phyloP scores from a whole-genome alignment of 2,888 invertebrate genomes.

The Acleris cristana region DNA sequence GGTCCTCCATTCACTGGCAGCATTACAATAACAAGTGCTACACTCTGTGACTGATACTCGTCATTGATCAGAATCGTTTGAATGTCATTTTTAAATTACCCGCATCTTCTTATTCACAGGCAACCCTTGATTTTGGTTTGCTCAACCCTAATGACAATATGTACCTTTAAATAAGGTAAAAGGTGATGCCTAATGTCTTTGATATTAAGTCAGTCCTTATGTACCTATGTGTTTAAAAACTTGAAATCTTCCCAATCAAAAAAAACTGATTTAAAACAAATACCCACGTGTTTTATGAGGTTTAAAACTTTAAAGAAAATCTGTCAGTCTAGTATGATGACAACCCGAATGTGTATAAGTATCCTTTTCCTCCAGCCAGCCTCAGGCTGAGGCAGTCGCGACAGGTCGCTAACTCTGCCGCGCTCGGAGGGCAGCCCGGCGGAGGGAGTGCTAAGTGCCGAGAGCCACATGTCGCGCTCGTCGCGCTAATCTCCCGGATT shows the following conservation, averaged over 20 bases:
- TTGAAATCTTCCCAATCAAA: no score
- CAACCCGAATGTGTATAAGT: no score
- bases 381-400: background rate
- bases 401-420: conserved; percentile 23
- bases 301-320: no score
- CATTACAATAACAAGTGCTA: conserved; percentile 57
- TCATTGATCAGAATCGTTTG: conserved; percentile 28
- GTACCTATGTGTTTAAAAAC: no score
- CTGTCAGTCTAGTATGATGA: no score
- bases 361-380: no score
- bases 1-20: conserved; percentile 43
- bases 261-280: no score
- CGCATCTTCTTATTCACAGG: conserved; percentile 53
- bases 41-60: conserved; percentile 42
- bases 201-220: no score
- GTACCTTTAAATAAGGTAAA: background rate
- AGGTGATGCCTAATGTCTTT: no score
- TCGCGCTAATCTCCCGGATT: conserved; percentile 83
- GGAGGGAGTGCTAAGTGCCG: conserved; percentile 78
- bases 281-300: no score
- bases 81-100: conserved; percentile 64
- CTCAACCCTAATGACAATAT: background rate
- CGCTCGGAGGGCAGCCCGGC: conserved; percentile 47
- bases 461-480: conserved; percentile 82
- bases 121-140: conserved; percentile 14